Percentiles rank a stretch among this genome's conserved stretches.
These are phyloP conservation scores for Aplochiton taeniatus DNA, from an alignment of 2,797 vertebrate genomes.

Conservation along the genomic window DNA sequence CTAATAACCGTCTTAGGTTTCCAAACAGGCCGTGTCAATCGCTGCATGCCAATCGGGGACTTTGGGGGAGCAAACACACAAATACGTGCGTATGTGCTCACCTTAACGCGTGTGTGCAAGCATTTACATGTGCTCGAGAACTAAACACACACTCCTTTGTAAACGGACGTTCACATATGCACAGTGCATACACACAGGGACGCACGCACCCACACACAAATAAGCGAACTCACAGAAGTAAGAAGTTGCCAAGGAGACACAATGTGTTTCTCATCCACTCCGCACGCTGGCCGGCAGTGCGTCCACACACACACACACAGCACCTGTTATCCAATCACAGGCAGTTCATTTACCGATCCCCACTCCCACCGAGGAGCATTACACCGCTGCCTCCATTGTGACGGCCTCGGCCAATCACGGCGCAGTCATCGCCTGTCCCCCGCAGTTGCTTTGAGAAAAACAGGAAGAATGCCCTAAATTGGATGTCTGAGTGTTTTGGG, in stretches of 20 bases:
- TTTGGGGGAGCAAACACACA: constrained; percentile 24
- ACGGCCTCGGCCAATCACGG: constrained; percentile 2
- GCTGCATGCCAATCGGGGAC: constrained; percentile 27
- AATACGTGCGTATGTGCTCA: neutral
- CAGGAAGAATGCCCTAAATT: neutral
- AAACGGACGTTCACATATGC: neutral
- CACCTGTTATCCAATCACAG: neutral
- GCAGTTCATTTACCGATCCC: constrained; percentile 1
- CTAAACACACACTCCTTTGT: neutral
- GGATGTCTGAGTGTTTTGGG: constrained; percentile 15
- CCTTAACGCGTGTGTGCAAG: too few relatives aligned
- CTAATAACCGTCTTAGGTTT: constrained; percentile 45
- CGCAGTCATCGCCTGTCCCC: neutral
- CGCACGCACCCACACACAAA: neutral
- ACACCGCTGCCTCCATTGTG: constrained; percentile 4
- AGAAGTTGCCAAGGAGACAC: constrained; percentile 11
- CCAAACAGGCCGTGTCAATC: constrained; percentile 26
- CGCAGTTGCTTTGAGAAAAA: neutral
- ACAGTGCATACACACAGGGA: neutral
- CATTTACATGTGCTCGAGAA: too few relatives aligned
- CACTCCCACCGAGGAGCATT: constrained; percentile 3
- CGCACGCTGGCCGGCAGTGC: neutral
- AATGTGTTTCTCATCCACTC: neutral
- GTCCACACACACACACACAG: neutral
- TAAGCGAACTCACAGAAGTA: neutral